Conservation (phyloP, 1,140 invertebrate species). For the Rhopalosiphum maidis region DNA sequence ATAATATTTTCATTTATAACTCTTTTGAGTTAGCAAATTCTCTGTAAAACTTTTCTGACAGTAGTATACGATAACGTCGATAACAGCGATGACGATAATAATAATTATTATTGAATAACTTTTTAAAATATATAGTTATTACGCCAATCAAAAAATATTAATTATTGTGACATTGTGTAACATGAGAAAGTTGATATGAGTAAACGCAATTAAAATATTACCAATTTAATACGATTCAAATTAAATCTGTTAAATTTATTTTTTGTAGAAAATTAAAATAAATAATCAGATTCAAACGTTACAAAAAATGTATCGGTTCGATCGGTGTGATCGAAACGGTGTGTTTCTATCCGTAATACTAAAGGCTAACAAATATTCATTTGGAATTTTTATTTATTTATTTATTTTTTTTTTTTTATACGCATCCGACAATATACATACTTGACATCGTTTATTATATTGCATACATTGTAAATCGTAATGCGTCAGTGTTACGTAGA, state of each 20-base stretch:
- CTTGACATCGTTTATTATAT: not conserved
- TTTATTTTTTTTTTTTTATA: not conserved
- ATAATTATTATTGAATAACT: not conserved
- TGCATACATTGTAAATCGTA: not conserved
- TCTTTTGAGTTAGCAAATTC: not conserved
- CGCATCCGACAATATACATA: not conserved
- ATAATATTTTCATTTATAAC: not conserved
- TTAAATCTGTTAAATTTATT: too few species aligned
- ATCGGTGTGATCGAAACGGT: too few species aligned
- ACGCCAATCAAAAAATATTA: not conserved
- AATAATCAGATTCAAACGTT: not conserved
- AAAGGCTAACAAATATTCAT: too few species aligned
- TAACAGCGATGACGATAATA: too few species aligned
- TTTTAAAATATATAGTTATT: too few species aligned
- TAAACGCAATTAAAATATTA: too few species aligned
- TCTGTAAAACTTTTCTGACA: not conserved
- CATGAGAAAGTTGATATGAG: too few species aligned
- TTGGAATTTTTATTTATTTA: too few species aligned
- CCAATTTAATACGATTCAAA: too few species aligned
- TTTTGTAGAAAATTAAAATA: not conserved
- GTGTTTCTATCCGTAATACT: too few species aligned
- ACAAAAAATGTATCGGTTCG: not conserved
- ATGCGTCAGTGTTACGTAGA: too few species aligned
- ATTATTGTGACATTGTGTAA: too few species aligned
- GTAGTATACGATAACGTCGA: not conserved